A percentile compares a stretch with the other conserved stretches of the same genome.
phyloP scores from a whole-genome alignment of 2,113 vertebrate genomes.

The Ramphastos sulfuratus region DNA sequence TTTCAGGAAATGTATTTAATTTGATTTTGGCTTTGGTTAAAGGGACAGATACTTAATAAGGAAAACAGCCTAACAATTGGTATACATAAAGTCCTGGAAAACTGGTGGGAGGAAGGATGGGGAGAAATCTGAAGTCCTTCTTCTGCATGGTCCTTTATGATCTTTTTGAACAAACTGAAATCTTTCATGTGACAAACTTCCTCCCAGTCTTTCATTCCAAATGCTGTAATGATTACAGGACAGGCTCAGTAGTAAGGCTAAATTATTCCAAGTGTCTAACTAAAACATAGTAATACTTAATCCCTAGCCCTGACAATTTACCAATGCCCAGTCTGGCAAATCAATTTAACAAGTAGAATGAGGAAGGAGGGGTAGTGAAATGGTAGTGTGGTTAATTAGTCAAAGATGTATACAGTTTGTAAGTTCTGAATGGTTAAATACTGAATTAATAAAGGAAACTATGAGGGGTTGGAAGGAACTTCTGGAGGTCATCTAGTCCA shows the following conservation, averaged over 20 bases:
- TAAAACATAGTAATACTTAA: neutral
- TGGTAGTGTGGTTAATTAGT: neutral
- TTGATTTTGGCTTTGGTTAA: neutral
- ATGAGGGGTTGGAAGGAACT: too few relatives aligned
- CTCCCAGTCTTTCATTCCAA: neutral
- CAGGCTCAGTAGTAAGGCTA: neutral
- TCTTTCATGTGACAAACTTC: neutral
- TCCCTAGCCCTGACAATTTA: neutral
- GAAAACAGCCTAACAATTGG: too few relatives aligned
- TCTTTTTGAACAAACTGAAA: neutral
- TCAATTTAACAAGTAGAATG: neutral
- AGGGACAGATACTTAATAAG: neutral
- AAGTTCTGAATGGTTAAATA: neutral
- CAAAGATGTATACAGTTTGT: accelerated
- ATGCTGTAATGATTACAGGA: neutral
- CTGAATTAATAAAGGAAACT: neutral
- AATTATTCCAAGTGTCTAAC: neutral
- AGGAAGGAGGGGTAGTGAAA: neutral
- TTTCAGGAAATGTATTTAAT: neutral
- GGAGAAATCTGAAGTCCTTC: neutral
- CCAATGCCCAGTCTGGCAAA: neutral
- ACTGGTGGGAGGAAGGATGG: neutral
- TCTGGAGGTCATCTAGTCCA: too few relatives aligned
- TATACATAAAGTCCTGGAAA: neutral
- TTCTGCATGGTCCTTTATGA: neutral